A percentile compares a stretch with the other conserved stretches of the same genome.
Evolutionary conservation across 2,888 invertebrate genomes (phyloP).

Genomic region (Apamea anceps): DNA sequence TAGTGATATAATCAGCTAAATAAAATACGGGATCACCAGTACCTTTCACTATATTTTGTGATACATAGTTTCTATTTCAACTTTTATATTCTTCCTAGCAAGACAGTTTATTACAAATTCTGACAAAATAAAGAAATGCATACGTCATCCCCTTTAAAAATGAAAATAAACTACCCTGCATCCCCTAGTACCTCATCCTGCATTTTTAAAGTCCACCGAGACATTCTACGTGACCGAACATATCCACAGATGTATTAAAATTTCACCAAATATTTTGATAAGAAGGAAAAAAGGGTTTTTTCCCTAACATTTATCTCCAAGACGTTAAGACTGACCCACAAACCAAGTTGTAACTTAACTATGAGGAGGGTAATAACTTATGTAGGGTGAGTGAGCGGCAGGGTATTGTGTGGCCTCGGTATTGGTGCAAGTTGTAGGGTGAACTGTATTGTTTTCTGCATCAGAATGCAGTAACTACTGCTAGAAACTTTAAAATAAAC

Average conservation of each 20-base stretch:
- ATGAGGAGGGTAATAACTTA: constrained; percentile 84
- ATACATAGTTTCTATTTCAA: neutral
- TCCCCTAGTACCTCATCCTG: constrained; percentile 32
- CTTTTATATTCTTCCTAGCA: neutral
- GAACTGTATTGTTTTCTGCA: neutral
- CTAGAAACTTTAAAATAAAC: neutral
- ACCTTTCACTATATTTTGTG: neutral
- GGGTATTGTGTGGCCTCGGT: constrained; percentile 74
- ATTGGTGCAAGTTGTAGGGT: constrained; percentile 65
- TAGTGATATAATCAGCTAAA: too few relatives aligned
- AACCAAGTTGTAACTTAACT: constrained; percentile 84
- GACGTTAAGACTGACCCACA: constrained; percentile 82
- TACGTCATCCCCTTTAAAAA: constrained; percentile 30
- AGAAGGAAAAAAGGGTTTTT: constrained; percentile 62
- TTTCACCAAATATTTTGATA: constrained; percentile 62
- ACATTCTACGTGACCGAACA: constrained; percentile 45
- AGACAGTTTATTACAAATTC: constrained; percentile 24
- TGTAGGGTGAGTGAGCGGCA: constrained; percentile 80
- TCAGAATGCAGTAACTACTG: neutral
- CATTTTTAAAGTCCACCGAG: constrained; percentile 54
- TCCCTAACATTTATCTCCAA: constrained; percentile 81
- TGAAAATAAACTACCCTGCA: constrained; percentile 44
- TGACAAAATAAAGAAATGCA: constrained; percentile 42
- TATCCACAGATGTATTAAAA: constrained; percentile 56
- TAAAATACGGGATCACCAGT: neutral